These are phyloP conservation scores for Anarhynchus alexandrinus DNA, from an alignment of 2,113 vertebrate genomes.

Conservation along the genomic window DNA sequence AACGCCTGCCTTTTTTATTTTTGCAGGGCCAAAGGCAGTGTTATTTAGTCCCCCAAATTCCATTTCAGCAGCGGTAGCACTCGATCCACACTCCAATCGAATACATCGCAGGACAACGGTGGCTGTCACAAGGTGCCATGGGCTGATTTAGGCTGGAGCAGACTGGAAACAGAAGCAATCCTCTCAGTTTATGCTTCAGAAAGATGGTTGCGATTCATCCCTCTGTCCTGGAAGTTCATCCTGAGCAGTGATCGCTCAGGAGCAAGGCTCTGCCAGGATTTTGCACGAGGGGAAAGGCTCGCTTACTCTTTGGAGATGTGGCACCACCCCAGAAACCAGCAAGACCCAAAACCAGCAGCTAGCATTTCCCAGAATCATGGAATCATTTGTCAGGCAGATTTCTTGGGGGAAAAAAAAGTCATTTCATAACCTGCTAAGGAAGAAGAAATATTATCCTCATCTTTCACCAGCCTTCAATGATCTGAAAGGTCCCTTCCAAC, in stretches of 20 bases:
- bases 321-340: background rate
- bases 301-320: fast-evolving
- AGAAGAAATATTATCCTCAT: background rate
- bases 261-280: background rate
- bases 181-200: background rate
- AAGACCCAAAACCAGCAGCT: background rate
- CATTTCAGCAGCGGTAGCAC: background rate
- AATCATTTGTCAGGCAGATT: background rate
- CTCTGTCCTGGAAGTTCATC: background rate
- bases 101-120: fast-evolving
- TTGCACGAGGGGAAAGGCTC: background rate
- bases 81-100: background rate
- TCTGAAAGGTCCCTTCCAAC: background rate
- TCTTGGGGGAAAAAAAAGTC: fast-evolving
- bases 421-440: background rate
- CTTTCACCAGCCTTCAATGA: background rate
- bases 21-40: background rate
- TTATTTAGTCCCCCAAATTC: background rate
- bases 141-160: background rate
- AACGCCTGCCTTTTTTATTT: background rate
- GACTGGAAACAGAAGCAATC: background rate
- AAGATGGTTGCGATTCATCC: background rate
- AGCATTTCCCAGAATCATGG: no score
- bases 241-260: background rate
- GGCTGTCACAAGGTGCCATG: background rate